Base-by-base conservation (phyloP, 2,113 vertebrate species). In the Rhinoptilus africanus region DNA sequence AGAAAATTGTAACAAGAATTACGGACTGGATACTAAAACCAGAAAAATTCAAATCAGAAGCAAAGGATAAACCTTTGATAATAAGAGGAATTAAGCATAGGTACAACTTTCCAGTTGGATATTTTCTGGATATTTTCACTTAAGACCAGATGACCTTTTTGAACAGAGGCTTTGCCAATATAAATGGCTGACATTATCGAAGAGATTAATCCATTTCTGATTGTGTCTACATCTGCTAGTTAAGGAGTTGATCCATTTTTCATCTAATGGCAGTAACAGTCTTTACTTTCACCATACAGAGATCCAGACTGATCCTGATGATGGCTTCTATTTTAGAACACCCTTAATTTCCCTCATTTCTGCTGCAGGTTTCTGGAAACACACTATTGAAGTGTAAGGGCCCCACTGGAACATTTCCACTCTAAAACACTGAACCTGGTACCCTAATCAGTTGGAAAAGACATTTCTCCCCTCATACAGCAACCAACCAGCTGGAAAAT, bases 401-500 rank as follows among this genome's bases (percentile, higher is more conserved):
- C 12, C 47, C 39, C 53, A 48, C 39, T 28, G 10, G 66, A 72
- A 64, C 3, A 47, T n/a, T 87, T 78, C 54, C 9, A 73, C 35
- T 78, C 57, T 60, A 41, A 93, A 93, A 79, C 1, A 3, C 63
- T 73, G 32, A 68, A 63, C 19, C 53, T 71, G 57, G 50, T 91
- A 62, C 34, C 74, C 85, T 87, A 64, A 95, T 67, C 62, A 57
- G 27, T 34, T 76, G 54, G 60, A 86, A 92, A 83, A 89, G 54
- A 62, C 22, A 67, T 91, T 94, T 91, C 28, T 83, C 23, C 62
- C 81, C 30, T 91, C 54, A 60, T 72, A 45, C 73, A 87, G 63
- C 69, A 97, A 75, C 60, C 69, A 93, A 80, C 22, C 69, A 85
- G 24, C 84, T 95, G 74, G 86, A 97, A 96, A 96, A 93, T 91